Base-by-base conservation (phyloP, 1,140 invertebrate genomes). In the Drosophila nigromelanica region DNA sequence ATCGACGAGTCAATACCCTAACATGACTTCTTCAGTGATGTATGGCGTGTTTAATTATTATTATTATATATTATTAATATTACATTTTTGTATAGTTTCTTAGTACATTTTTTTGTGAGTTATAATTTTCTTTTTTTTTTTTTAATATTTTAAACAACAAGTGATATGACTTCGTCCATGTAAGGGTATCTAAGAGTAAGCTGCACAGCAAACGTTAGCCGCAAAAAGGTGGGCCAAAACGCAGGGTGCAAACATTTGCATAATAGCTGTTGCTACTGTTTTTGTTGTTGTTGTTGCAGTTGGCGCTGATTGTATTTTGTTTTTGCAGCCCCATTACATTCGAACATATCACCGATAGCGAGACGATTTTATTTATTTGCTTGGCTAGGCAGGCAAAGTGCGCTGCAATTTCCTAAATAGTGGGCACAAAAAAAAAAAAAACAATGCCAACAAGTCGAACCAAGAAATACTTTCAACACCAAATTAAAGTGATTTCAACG, bases 391-490 rank as follows among this genome's bases (percentile, higher is more conserved):
- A 83, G 62, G 59, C 61, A 76, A 75, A 66, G 33, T 62, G 43
- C 61, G 71, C 81, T 72, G 66, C 70, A 76, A 89, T 89, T 89
- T 89, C 83, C 83, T 89, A 89, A 89, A 89, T 80, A 59, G 70
- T 35, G 12, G 24, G 27, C 18, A 40, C 18, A 18, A 12, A 40
- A 58, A 54, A 24, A 52, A 55, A 45, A 56, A 78, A 60, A 80
- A 81, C 63, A 81, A 71, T 82, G 69, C 59, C 39, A 63, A 54
- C 30, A 21, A 11, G 51, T 45, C 50, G 75, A 78, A 70, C 50
- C 63, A 74, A 82, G 80, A 89, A 89, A 87, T 87, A 89, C 83
- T 87, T 87, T 87, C 82, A 82, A 86, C 82, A 89, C 76, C 76
- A 73, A 76, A 79, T 89, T 74, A 69, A 76, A 76, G 62, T 83